Percentiles rank a stretch among this genome's conserved stretches.
These are phyloP conservation scores for Poecilia wingei DNA, from an alignment of 2,797 vertebrate species.

Conservation along the genomic window DNA sequence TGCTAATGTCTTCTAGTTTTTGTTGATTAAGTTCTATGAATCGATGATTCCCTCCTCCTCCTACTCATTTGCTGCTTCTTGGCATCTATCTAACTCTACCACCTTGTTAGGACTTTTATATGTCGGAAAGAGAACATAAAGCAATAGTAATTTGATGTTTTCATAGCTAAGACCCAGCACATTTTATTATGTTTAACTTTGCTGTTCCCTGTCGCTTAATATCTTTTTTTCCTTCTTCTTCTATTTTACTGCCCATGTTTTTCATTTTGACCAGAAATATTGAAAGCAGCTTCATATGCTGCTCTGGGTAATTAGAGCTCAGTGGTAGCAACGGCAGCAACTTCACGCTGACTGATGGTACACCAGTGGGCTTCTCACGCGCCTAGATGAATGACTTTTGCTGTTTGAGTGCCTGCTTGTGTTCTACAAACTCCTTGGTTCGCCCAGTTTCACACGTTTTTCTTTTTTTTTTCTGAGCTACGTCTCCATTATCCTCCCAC, in stretches of 20 bases:
- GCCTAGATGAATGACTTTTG: slow-evolving; percentile 65
- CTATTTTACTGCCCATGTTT: slow-evolving; percentile 21
- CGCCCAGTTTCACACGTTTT: slow-evolving; percentile 26
- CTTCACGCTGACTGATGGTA: slow-evolving; percentile 63
- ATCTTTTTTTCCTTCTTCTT: slow-evolving; percentile 3
- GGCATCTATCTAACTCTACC: background rate
- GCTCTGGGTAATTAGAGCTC: slow-evolving; percentile 75
- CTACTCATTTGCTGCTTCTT: background rate
- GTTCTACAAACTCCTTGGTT: background rate
- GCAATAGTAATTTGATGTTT: background rate
- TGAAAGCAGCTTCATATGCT: slow-evolving; percentile 59
- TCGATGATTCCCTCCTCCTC: background rate
- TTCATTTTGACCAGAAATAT: slow-evolving; percentile 65
- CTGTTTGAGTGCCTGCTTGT: slow-evolving; percentile 18
- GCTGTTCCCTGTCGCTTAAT: background rate
- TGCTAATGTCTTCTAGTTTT: background rate
- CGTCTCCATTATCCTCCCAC: slow-evolving; percentile 40
- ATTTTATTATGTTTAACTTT: slow-evolving; percentile 11
- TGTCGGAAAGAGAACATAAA: background rate
- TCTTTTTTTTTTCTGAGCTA: slow-evolving; percentile 17
- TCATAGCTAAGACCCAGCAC: background rate
- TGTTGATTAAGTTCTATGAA: background rate
- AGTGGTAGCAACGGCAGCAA: slow-evolving; percentile 52
- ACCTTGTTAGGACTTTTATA: background rate
- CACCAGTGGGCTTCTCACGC: slow-evolving; percentile 55